Evolutionary conservation across 2,888 invertebrate species (phyloP), one percentile per base, ranked within the genome.

Genomic region (Archips xylosteana): DNA sequence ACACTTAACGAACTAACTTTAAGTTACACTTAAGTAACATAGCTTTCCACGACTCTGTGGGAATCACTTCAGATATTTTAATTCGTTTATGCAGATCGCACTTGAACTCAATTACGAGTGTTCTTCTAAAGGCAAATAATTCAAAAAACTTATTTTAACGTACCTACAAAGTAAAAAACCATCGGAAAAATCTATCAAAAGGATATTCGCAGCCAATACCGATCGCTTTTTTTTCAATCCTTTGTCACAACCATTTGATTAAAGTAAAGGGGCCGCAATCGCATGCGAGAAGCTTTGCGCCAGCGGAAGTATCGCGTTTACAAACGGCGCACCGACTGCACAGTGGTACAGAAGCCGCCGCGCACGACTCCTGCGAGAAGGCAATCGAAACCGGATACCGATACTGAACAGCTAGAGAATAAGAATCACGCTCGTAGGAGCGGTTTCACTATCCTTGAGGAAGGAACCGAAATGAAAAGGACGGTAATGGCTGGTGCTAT

Each of bases 291-390:
- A 86, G 87, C 87, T 89, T 85, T 84, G 87, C 85, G 83, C 86
- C 84, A 88, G 86, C 91, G 94, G 95, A 95, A 94, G 94, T 95
- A 95, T 95, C 95, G 89, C 92, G 87, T 95, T 92, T 92, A 92
- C 94, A 94, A 91, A 92, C 88, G 91, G 83, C 80, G 85, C 84
- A 87, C 94, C 94, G 94, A 89, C 88, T 88, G 89, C 87, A 92
- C 92, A 92, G 49, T 90, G 84, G 83, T 81, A 70, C 76, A 73
- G 75, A 79, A 75, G 76, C 78, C 78, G 75, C 47, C 81, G 80
- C 82, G 79, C 82, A 85, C 83, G 81, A 83, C 83, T 87, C 82
- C 86, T 87, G 88, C 87, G 82, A 75, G 83, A 84, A 86, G 89
- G 87, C 89, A 89, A 91, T 90, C 84, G 87, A 83, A 86, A 81